Base-by-base conservation (phyloP, 2,113 vertebrate species). In the Xerus inauris region DNA sequence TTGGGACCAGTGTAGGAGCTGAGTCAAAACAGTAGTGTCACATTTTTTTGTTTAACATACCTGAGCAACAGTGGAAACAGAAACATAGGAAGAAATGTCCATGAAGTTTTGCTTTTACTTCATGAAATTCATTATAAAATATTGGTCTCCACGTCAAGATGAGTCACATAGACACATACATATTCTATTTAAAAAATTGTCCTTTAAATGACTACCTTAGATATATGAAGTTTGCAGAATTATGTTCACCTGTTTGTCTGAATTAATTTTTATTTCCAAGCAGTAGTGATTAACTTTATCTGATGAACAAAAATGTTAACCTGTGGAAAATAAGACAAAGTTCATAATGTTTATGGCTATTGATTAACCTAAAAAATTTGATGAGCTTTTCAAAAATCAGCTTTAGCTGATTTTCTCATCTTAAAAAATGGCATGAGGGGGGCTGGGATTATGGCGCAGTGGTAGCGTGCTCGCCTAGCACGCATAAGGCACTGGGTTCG, bases 201-300 rank as follows among this genome's bases (percentile, higher is more conserved):
- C 57, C 38, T 75, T 86, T 97, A 84, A 80, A 84, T 73, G 94
- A 7, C 73, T 92, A 71, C 87, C 77, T 95, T 94, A 97, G 76
- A 65, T 97, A 59, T 96, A 97, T 83, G 84, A 96, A 95, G 93
- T 97, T 98, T 97, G 94, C 97, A 97, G 90, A 94, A 93, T 90
- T 97, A 97, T 42, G 75, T 93, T 93, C 94, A 97, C 86, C 94
- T 94, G 82, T 91, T 96, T 97, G 93, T 92, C 95, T 93, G 96
- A 98, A 97, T 89, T 98, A 97, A 98, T 97, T 95, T 98, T 98
- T 97, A 97, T 97, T 98, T 81, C 54, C 92, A 95, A 96, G 80
- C 87, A 98, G 98, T 98, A 98, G 98, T 98, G 97, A 98, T 99
- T 98, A 98, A 98, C 98, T 98, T 98, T 73, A 77, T 88, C 12